Evolutionary conservation across 2,888 invertebrate genomes (phyloP).

Genomic region (Callimorpha dominula): DNA sequence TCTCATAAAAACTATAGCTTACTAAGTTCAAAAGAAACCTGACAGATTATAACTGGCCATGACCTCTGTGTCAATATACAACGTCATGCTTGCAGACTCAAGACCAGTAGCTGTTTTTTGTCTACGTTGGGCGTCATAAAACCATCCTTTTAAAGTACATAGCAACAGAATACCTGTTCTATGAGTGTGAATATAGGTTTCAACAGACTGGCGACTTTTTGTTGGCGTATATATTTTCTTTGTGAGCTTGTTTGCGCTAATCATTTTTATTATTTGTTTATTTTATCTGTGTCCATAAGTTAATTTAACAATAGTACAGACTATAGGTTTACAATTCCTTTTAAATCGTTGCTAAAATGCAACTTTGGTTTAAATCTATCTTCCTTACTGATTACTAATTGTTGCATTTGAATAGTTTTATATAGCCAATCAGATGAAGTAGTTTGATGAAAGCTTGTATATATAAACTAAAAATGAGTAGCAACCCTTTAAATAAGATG

Average conservation of each 20-base stretch:
- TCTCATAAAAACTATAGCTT: background rate
- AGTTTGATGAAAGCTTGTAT: too few relatives aligned
- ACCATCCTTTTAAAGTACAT: conserved; percentile 14
- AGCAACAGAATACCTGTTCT: conserved; percentile 18
- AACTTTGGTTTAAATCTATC: too few relatives aligned
- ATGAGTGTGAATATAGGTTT: background rate
- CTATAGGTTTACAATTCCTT: too few relatives aligned
- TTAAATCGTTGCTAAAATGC: too few relatives aligned
- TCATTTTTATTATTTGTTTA: too few relatives aligned
- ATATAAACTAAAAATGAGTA: too few relatives aligned
- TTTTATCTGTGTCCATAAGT: too few relatives aligned
- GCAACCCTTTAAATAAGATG: too few relatives aligned
- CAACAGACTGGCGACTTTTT: conserved; percentile 13
- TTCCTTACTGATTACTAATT: too few relatives aligned
- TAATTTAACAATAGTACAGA: too few relatives aligned
- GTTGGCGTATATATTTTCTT: background rate
- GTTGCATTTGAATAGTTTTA: too few relatives aligned
- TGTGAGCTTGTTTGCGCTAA: background rate
- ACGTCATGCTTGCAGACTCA: conserved; percentile 15
- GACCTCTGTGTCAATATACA: conserved; percentile 18
- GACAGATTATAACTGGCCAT: conserved; percentile 13
- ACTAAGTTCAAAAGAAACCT: background rate
- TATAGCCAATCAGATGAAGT: too few relatives aligned
- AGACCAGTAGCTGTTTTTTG: conserved; percentile 30
- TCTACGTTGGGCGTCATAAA: conserved; percentile 8